Evolutionary conservation across 2,888 invertebrate genomes (phyloP), one percentile per base, ranked within the genome.

Genomic region (Deroplatys truncata): DNA sequence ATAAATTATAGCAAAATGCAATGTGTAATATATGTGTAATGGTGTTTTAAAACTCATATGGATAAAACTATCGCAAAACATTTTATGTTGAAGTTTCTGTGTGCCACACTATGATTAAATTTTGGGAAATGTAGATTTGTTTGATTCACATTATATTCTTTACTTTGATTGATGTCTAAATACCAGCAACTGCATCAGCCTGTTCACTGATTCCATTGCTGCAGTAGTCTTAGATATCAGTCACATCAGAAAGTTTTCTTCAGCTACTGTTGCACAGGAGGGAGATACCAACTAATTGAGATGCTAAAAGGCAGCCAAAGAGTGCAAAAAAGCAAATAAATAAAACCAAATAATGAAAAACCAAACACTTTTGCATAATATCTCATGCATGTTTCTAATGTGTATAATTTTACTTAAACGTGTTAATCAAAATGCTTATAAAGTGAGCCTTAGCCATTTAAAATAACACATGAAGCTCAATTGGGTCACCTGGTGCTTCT

Each of bases 61-160:
- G 84, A 82, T 89, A 90, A 90, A 89, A 29, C 84, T 85, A 90
- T 89, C 88, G 89, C 90, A 89, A 88, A 88, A 84, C 56, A 85
- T 90, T 90, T 72, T 89, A 90, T 90, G 90, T 90, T 88, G 86
- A 89, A 88, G 90, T 88, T 84, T 90, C 88, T 90, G 90, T 90
- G 90, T 90, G 90, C 88, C 89, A 90, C 84, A 49, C 90, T 90
- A 88, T 85, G 85, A 90, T 89, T 90, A 90, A 90, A 86, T 85
- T 85, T 85, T 90, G 49, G 88, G 85, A 90, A 90, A 82, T 90
- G 90, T 90, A 88, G 28, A 72, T n/a, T 25, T 83, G 29, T 87
- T 87, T 72, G 56, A 72, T 20, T 72, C 7, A 72, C 56, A 20
- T 72, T 20, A 25, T 25, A 72, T 72, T 72, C 25, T 25, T 72